phyloP scores from a whole-genome alignment of 2,888 invertebrate genomes.

The Horisme vitalbata region DNA sequence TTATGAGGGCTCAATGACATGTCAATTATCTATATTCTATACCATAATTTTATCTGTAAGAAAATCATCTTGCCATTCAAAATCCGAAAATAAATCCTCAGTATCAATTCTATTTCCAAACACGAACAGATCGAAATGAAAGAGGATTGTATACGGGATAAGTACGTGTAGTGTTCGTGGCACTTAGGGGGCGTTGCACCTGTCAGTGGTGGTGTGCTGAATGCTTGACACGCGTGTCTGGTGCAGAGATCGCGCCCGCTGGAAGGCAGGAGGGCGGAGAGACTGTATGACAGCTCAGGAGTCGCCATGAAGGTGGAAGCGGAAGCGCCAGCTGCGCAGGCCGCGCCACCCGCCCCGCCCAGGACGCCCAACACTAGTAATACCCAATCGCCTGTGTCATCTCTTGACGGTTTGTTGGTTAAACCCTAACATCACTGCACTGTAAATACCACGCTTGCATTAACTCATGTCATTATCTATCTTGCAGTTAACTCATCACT shows the following conservation, averaged over 20 bases:
- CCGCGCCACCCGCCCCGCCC: slow-evolving; percentile 53
- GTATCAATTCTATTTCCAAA: slow-evolving; percentile 13
- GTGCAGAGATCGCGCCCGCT: slow-evolving; percentile 60
- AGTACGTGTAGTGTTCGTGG: slow-evolving; percentile 19
- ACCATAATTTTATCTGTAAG: no score
- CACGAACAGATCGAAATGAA: not conserved
- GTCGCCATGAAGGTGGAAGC: slow-evolving; percentile 64
- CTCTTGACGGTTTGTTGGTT: slow-evolving; percentile 75
- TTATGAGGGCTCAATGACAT: no score
- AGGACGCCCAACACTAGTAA: slow-evolving; percentile 66
- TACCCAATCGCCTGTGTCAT: slow-evolving; percentile 74
- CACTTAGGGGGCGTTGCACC: slow-evolving; percentile 29
- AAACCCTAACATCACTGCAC: slow-evolving; percentile 38
- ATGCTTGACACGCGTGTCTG: slow-evolving; percentile 62
- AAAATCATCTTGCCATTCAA: no score
- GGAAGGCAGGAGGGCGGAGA: slow-evolving; percentile 47
- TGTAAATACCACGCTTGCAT: slow-evolving; percentile 48
- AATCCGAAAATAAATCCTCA: no score
- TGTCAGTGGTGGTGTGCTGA: slow-evolving; percentile 54
- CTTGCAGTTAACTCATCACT: slow-evolving; percentile 1
- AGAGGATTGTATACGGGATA: slow-evolving; percentile 18
- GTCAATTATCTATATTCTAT: no score
- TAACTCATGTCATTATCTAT: slow-evolving; percentile 32
- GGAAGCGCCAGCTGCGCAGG: slow-evolving; percentile 62
- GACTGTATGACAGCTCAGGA: slow-evolving; percentile 54